A percentile compares a stretch with the other conserved stretches of the same genome.
phyloP scores from a whole-genome alignment of 2,888 invertebrate genomes.

The Alentia gelatinosa region DNA sequence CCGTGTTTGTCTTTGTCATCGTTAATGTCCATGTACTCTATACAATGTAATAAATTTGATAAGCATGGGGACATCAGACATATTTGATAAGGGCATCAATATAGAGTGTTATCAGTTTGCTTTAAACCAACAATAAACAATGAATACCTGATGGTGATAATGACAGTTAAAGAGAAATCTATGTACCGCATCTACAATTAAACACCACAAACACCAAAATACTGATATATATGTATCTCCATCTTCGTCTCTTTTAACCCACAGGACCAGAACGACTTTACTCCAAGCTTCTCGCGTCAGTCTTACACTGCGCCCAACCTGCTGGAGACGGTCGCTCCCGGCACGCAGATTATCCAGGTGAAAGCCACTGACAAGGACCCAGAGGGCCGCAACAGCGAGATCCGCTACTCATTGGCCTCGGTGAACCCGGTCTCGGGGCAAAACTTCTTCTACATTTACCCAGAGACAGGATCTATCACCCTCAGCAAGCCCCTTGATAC shows the following conservation, averaged over 20 bases:
- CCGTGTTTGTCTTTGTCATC: too few relatives aligned
- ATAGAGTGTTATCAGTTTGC: too few relatives aligned
- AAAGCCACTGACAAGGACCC: constrained; percentile 67
- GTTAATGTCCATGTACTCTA: too few relatives aligned
- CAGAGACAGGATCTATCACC: constrained; percentile 65
- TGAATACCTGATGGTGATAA: not conserved
- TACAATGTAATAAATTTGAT: too few relatives aligned
- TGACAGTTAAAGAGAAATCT: not conserved
- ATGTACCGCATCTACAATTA: not conserved
- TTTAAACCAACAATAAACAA: too few relatives aligned
- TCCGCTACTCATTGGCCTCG: constrained; percentile 61
- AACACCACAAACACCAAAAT: not conserved
- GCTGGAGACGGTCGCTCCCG: constrained; percentile 66
- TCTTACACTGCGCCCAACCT: constrained; percentile 59
- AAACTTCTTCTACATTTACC: constrained; percentile 64
- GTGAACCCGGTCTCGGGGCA: constrained; percentile 59
- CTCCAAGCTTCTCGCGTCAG: constrained; percentile 67
- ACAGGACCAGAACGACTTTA: constrained; percentile 75
- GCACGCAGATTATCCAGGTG: constrained; percentile 63
- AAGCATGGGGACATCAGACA: too few relatives aligned
- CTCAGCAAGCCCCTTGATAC: constrained; percentile 58
- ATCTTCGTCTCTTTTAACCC: not conserved
- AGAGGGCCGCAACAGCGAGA: constrained; percentile 61
- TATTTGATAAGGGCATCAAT: too few relatives aligned
- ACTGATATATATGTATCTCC: not conserved